phyloP scores from a whole-genome alignment of 2,888 invertebrate species.

The Aricia artaxerxes region DNA sequence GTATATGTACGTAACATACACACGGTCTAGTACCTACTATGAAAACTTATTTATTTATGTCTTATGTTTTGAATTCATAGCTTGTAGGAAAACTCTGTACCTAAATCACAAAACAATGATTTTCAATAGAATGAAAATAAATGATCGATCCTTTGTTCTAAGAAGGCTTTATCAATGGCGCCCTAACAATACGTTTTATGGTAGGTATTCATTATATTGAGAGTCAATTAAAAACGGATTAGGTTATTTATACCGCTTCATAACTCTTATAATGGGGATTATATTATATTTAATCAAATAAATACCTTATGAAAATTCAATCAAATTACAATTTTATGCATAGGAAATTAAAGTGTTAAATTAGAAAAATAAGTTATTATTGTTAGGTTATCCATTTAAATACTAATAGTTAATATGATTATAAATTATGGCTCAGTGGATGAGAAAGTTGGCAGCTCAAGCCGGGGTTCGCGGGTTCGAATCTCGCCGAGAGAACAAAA shows the following conservation, averaged over 20 bases:
- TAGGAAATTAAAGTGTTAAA: too few relatives aligned
- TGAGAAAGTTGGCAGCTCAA: too few relatives aligned
- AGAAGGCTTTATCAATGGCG: neutral
- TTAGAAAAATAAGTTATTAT: too few relatives aligned
- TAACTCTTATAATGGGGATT: neutral
- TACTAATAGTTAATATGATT: too few relatives aligned
- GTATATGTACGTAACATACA: too few relatives aligned
- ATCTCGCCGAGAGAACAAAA: too few relatives aligned
- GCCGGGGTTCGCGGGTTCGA: too few relatives aligned
- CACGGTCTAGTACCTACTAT: too few relatives aligned
- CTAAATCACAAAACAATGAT: neutral
- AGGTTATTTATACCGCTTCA: neutral
- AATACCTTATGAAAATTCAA: neutral
- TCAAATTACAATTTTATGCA: too few relatives aligned
- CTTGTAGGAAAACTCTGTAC: neutral
- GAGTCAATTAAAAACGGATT: neutral
- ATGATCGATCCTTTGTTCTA: neutral
- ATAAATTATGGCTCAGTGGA: too few relatives aligned
- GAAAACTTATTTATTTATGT: too few relatives aligned
- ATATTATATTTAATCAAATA: neutral
- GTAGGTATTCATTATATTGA: conserved; percentile 4
- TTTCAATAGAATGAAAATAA: neutral
- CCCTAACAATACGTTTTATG: neutral
- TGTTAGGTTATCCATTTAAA: too few relatives aligned
- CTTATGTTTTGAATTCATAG: neutral